Conservation (phyloP, 2,888 invertebrate species). For the Chironomus riparius region DNA sequence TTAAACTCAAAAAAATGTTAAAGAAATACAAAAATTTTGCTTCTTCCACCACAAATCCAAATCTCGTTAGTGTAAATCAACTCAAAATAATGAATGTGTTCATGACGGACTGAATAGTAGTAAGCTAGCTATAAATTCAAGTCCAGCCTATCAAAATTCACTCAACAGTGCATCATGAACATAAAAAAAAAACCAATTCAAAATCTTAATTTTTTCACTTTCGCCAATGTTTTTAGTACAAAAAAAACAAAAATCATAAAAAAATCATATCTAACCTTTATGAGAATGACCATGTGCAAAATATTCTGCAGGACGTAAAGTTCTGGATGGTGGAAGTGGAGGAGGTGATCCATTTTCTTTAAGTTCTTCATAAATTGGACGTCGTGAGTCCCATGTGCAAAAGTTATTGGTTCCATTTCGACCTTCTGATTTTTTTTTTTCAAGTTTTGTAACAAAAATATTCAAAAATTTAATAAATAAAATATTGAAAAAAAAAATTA, state of each 20-base stretch:
- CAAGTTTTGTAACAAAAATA: neutral
- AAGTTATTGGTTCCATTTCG: constrained; percentile 37
- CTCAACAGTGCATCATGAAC: neutral
- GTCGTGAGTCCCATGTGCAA: constrained; percentile 83
- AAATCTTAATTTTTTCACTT: neutral
- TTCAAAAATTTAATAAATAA: neutral
- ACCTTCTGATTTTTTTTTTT: constrained; percentile 1
- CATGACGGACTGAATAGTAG: too few relatives aligned
- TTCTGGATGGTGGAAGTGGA: constrained; percentile 42
- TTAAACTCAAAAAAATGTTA: neutral
- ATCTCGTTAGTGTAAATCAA: too few relatives aligned
- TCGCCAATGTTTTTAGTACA: neutral
- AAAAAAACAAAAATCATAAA: neutral
- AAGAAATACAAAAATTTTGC: neutral
- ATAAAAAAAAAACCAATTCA: neutral
- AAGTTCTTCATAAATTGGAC: constrained; percentile 84
- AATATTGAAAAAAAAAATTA: constrained; percentile 3
- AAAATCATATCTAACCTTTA: constrained; percentile 3
- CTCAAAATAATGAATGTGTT: too few relatives aligned
- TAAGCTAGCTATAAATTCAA: too few relatives aligned
- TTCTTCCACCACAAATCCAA: neutral
- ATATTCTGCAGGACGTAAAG: neutral
- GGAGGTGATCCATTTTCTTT: constrained; percentile 47
- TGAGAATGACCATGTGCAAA: constrained; percentile 5
- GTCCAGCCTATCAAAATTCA: too few relatives aligned